Evolutionary conservation across 1,140 invertebrate species (phyloP).

Genomic region (Latrodectus geometricus): DNA sequence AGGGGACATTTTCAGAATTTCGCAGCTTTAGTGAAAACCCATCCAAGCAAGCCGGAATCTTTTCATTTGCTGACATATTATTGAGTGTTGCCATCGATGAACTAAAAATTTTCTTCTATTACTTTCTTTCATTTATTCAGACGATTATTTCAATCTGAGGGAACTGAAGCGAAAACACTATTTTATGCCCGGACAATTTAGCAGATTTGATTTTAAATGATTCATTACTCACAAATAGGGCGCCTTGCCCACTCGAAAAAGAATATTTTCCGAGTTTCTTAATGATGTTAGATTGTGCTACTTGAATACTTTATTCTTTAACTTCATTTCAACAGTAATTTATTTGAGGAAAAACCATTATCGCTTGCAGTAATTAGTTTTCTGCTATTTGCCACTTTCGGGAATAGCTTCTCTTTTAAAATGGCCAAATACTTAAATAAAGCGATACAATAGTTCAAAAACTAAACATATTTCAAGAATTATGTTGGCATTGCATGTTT

Average conservation of each 20-base stretch:
- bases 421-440: not conserved
- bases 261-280: slow-evolving; percentile 44
- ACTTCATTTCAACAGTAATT: not conserved
- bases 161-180: slow-evolving; percentile 49
- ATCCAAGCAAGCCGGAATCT: slow-evolving; percentile 10
- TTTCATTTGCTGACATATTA: slow-evolving; percentile 38
- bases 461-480: not conserved
- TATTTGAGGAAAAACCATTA: slow-evolving; percentile 20
- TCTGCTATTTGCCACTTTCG: not conserved
- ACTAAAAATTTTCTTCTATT: slow-evolving; percentile 20
- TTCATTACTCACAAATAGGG: slow-evolving; percentile 41
- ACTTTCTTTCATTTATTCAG: slow-evolving; percentile 37
- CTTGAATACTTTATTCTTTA: slow-evolving; percentile 39
- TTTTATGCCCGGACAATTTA: slow-evolving; percentile 53
- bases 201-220: slow-evolving; percentile 60
- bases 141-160: slow-evolving; percentile 34
- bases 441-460: slow-evolving; percentile 21
- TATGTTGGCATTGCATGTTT: not conserved
- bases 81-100: slow-evolving; percentile 50
- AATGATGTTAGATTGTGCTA: slow-evolving; percentile 45
- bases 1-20: slow-evolving; percentile 26
- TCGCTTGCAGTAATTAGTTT: slow-evolving; percentile 42
- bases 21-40: slow-evolving; percentile 33
- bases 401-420: slow-evolving; percentile 11
- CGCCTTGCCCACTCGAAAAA: not conserved